Evolutionary conservation across 2,797 vertebrate genomes (phyloP).

Genomic region (Karalla daura): DNA sequence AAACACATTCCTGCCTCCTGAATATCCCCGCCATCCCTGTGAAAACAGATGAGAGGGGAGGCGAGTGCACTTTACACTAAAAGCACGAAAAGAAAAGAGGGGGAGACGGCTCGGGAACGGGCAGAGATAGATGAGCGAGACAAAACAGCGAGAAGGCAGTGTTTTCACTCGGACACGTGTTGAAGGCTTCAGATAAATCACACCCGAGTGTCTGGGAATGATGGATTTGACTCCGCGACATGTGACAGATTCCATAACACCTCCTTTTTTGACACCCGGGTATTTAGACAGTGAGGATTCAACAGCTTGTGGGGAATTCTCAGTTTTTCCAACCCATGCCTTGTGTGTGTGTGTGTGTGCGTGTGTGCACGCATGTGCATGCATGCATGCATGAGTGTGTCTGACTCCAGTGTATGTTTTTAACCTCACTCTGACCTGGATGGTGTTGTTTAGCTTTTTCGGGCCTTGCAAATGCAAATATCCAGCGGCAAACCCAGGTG

Average conservation of each 20-base stretch:
- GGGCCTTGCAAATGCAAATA: background rate
- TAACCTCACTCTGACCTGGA: background rate
- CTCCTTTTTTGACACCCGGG: constrained; percentile 4
- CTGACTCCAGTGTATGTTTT: constrained; percentile 5
- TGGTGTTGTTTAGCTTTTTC: background rate
- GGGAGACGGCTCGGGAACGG: constrained; percentile 1
- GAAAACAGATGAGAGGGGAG: constrained; percentile 21
- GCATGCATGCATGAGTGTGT: background rate
- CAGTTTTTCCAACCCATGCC: constrained; percentile 31
- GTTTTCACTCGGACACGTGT: background rate
- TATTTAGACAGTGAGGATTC: constrained; percentile 25
- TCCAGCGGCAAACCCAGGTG: too few species aligned
- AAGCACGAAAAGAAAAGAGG: too few species aligned
- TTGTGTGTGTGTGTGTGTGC: background rate
- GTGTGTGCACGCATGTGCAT: too few species aligned
- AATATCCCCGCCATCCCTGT: constrained; percentile 15
- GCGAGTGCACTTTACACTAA: background rate
- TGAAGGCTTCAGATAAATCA: constrained; percentile 16
- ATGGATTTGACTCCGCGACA: constrained; percentile 23
- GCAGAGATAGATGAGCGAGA: background rate
- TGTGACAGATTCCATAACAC: constrained; percentile 26
- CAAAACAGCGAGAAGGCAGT: constrained; percentile 2
- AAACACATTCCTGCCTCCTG: constrained; percentile 60
- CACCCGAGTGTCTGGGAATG: constrained; percentile 7
- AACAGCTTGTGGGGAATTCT: constrained; percentile 24